Percentiles rank a stretch among this genome's conserved stretches.
phyloP scores from a whole-genome alignment of 92 coral and sea anemone genomes.

The Montipora capitata region DNA sequence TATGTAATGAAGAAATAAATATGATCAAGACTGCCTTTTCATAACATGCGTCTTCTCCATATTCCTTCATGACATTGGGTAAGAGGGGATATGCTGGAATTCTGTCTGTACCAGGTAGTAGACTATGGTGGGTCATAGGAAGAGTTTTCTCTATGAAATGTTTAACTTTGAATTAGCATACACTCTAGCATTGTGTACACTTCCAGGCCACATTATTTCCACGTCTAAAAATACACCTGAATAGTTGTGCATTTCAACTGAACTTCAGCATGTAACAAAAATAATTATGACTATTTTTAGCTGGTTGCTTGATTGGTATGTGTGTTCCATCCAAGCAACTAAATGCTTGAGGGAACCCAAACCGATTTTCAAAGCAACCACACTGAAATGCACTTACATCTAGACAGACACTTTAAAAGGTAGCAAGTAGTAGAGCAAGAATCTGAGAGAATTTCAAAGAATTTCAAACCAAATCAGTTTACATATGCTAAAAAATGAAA shows the following conservation, averaged over 20 bases:
- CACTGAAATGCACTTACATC: no score
- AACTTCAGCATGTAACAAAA: slow-evolving; percentile 69
- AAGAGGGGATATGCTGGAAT: slow-evolving; percentile 66
- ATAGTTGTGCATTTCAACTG: slow-evolving; percentile 69
- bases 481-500: no score
- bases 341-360: slow-evolving; percentile 69
- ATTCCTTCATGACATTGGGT: slow-evolving; percentile 71
- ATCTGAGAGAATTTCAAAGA: no score
- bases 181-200: slow-evolving; percentile 73
- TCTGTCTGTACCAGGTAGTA: slow-evolving; percentile 63
- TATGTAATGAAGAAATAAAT: slow-evolving; percentile 55
- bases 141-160: slow-evolving; percentile 62
- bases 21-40: slow-evolving; percentile 57
- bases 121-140: slow-evolving; percentile 45
- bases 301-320: slow-evolving; percentile 52
- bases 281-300: slow-evolving; percentile 51
- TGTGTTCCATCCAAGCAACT: slow-evolving; percentile 67
- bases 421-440: no score
- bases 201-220: slow-evolving; percentile 76
- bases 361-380: slow-evolving; percentile 66
- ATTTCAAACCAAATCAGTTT: no score
- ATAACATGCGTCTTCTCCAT: slow-evolving; percentile 55
- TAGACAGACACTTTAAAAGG: no score
- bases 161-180: slow-evolving; percentile 56
- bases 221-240: slow-evolving; percentile 69